Base-by-base conservation (phyloP, 2,113 vertebrate species). In the Clupea harengus region DNA sequence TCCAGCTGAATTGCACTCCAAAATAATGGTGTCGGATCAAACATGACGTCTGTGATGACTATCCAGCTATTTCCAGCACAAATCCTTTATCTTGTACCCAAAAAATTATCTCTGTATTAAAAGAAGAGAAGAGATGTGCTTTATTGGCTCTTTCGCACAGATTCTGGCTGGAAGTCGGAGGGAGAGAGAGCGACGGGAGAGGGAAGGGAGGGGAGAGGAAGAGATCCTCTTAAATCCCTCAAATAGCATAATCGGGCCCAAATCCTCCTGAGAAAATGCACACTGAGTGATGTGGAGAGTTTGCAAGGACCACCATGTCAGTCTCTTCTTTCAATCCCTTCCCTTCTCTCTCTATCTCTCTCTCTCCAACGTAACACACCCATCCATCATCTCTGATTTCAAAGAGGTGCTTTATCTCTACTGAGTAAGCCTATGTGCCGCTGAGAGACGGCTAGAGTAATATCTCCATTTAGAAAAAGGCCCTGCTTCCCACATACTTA, bases 201-300 rank as follows among this genome's bases (percentile, higher is more conserved):
- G 67, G 13, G 0, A 75, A 15, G 4, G 67, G 18, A 4, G 18
- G 67, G 39, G 54, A 2, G 50, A 85, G 18, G 82, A 49, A 72
- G 82, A 85, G 82, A 87, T 83, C 44, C 49, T 85, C 82, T 82
- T 88, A 85, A 82, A 82, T 88, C 78, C 49, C 84, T 45, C 86
- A 82, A 87, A 87, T 81, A 87, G 46, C 82, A 88, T 78, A 32
- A 82, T 83, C 50, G 85, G 78, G 81, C 81, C 84, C 75, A 85
- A 80, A 85, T 89, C 84, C 87, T 86, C 85, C 83, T 82, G 85
- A 85, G 87, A 88, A 88, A 72, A 86, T 49, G 82, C 86, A 85
- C 57, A 86, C 22, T 84, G 64, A 88, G 54, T 84, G 85, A 88
- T 86, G 75, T 83, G 39, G 67, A 13, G 72, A 85, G 75, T 47